Evolutionary conservation across 1,140 invertebrate genomes (phyloP), one percentile per base, ranked within the genome.

Genomic region (Heterodera schachtii): DNA sequence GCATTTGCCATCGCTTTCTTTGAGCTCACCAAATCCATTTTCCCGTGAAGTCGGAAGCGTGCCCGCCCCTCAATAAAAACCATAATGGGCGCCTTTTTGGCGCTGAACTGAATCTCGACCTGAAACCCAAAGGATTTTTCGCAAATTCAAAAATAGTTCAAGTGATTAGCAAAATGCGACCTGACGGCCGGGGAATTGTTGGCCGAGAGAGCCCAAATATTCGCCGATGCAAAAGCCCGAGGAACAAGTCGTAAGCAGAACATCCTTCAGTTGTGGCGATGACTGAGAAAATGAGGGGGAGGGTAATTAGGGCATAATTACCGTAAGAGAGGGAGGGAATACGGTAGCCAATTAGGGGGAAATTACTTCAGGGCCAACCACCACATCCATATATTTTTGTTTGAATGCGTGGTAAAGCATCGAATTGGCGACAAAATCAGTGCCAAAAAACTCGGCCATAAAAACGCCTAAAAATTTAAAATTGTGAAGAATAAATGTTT

Each of bases 341-440:
- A 31, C 31, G 31, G 31, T 31, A 31, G 31, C 83, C 47, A 49
- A 84, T 69, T 16, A 67, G 31, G 31, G 31, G 31, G 31, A 31
- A 31, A 73, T 86, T 44, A 83, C 86, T 70, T 87, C 85, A 7
- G 87, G 87, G 16, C 87, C 87, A 16, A 89, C 85, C 31, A 83
- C 85, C 7, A 89, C 81, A 69, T 89, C 88, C 83, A 89, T 85
- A 64, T 88, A 89, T 19, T 84, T 80, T 74, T 89, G 88, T 57
- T 81, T 76, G 76, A 82, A 89, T 19, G 88, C 89, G 74, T 89
- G 88, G 84, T 89, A 89, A 21, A 89, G 82, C 86, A 89, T 89
- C n/a, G 89, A 89, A 81, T 89, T 89, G 21, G 88, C 88, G 52
- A 90, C 75, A 78, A 87, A 90, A 78, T 89, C 89, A 13, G 87